Conservation (phyloP, 2,888 invertebrate genomes). For the Erynnis tages region DNA sequence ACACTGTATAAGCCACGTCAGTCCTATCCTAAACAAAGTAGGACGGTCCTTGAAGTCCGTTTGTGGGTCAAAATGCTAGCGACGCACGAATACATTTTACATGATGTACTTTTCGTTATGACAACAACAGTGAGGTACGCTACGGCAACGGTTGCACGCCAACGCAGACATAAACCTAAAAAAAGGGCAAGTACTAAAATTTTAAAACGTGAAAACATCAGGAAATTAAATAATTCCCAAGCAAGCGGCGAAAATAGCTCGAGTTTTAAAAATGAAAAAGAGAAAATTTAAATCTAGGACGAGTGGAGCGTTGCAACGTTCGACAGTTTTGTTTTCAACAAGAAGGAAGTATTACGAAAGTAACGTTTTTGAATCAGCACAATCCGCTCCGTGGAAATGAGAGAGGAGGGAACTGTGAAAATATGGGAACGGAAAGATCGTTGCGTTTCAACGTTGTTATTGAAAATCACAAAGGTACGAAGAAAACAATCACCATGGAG, state of each 20-base stretch:
- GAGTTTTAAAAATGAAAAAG: not conserved
- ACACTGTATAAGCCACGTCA: not conserved
- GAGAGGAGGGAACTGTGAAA: not conserved
- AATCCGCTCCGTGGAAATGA: conserved; percentile 11
- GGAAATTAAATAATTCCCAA: not conserved
- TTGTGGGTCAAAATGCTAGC: conserved; percentile 20
- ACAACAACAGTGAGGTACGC: not conserved
- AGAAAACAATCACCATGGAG: conserved; percentile 8
- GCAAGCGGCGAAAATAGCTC: not conserved
- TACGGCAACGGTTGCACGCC: not conserved
- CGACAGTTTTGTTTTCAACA: conserved; percentile 15
- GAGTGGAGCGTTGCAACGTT: conserved; percentile 10
- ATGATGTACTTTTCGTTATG: conserved; percentile 2
- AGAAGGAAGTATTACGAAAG: conserved; percentile 18
- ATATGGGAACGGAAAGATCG: conserved; percentile 6
- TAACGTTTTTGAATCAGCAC: conserved; percentile 17
- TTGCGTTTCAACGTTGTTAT: conserved; percentile 8
- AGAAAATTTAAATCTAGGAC: conserved; percentile 4
- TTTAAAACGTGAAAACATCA: not conserved
- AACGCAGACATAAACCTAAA: no score
- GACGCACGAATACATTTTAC: conserved; percentile 5
- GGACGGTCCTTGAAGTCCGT: conserved; percentile 12
- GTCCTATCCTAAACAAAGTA: conserved; percentile 17
- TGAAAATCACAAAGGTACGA: conserved; percentile 18
- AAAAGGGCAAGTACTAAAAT: not conserved